These are phyloP conservation scores for Lycocorax pyrrhopterus DNA, from an alignment of 2,113 vertebrate species.

Conservation along the genomic window DNA sequence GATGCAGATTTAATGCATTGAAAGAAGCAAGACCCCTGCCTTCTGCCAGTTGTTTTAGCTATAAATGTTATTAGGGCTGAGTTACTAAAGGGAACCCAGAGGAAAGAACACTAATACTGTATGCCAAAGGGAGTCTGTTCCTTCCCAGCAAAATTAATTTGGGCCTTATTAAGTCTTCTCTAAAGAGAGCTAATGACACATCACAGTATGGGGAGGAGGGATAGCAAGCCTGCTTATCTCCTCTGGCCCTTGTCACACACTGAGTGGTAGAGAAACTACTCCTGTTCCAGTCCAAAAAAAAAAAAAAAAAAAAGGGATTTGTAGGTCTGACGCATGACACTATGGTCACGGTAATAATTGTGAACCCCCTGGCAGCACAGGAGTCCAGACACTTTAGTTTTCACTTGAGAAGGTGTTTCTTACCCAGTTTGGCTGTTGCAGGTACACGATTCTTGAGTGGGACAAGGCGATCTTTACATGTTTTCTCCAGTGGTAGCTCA, in stretches of 20 bases:
- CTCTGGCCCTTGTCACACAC: background rate
- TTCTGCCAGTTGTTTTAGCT: background rate
- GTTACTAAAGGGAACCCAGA: background rate
- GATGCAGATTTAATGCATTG: background rate
- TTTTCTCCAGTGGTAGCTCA: slow-evolving; percentile 78
- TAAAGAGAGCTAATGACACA: background rate
- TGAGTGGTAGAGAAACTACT: background rate
- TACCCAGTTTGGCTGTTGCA: slow-evolving; percentile 86
- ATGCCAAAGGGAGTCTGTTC: background rate
- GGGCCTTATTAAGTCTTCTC: background rate
- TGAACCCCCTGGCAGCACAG: background rate
- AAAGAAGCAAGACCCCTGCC: background rate
- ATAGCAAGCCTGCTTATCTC: background rate
- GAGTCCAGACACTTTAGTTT: background rate
- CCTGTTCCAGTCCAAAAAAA: background rate
- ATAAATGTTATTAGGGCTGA: background rate
- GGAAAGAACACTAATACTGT: background rate
- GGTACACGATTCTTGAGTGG: slow-evolving; percentile 83
- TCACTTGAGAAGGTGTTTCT: background rate
- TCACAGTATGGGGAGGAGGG: too few relatives aligned
- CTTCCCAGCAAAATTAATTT: background rate
- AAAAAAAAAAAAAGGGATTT: background rate
- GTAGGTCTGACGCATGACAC: background rate
- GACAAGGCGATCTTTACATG: slow-evolving; percentile 76
- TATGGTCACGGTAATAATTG: background rate